Conservation (phyloP, 2,888 invertebrate genomes). For the Caenorhabditis sp. region DNA sequence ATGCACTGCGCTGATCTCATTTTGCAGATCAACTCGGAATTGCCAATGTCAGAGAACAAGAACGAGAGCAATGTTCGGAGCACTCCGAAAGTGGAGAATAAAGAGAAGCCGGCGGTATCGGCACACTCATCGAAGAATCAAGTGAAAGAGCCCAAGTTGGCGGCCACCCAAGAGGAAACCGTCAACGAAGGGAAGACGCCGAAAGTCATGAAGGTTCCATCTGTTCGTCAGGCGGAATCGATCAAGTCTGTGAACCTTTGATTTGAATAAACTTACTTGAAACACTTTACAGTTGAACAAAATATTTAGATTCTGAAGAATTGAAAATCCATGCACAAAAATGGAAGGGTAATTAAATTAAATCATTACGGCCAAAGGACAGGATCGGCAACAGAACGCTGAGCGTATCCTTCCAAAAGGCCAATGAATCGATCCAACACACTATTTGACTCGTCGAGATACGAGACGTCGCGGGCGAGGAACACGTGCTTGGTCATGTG, state of each 20-base stretch:
- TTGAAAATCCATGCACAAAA: too few species aligned
- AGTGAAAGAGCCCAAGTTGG: conserved; percentile 12
- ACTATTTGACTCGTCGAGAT: conserved; percentile 13
- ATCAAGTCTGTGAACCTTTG: too few species aligned
- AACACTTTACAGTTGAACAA: too few species aligned
- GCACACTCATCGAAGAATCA: conserved; percentile 11
- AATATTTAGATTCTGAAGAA: too few species aligned
- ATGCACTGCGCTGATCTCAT: neutral
- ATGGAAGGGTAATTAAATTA: neutral
- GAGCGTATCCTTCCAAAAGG: neutral
- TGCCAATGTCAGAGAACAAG: conserved; percentile 23
- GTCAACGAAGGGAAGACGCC: neutral
- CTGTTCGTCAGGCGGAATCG: too few species aligned
- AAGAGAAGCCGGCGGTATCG: conserved; percentile 1
- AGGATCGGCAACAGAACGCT: neutral
- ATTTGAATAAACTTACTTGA: neutral
- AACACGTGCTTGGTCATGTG: conserved; percentile 16
- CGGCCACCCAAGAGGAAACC: conserved; percentile 11
- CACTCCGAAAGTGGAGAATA: neutral
- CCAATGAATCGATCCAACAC: conserved; percentile 16
- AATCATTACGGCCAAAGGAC: conserved; percentile 7
- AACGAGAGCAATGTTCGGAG: neutral
- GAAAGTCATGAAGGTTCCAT: too few species aligned
- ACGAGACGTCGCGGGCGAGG: conserved; percentile 19
- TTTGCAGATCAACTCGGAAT: conserved; percentile 42